Evolutionary conservation across 2,888 invertebrate species (phyloP).

Genomic region (Troides aeacus): DNA sequence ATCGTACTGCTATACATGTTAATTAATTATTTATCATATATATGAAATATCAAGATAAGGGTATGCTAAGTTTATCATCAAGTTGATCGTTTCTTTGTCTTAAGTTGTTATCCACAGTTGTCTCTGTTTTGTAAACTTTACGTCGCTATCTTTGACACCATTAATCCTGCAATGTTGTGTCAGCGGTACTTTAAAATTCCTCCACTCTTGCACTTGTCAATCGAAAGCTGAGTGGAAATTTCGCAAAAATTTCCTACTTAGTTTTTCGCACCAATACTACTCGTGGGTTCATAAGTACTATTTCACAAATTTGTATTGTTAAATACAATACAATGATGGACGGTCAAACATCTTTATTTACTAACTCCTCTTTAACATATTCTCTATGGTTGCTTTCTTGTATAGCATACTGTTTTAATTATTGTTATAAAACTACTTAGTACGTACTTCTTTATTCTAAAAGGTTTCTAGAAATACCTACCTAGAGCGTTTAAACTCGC

Average conservation of each 20-base stretch:
- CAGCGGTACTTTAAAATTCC: neutral
- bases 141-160: neutral
- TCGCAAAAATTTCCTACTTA: neutral
- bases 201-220: neutral
- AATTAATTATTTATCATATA: no score
- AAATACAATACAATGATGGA: no score
- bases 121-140: neutral
- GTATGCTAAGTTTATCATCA: neutral
- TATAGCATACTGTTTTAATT: neutral
- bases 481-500: slow-evolving; percentile 1
- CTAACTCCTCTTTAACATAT: no score
- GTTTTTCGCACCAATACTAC: no score
- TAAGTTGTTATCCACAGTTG: neutral
- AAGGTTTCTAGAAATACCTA: neutral
- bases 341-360: no score
- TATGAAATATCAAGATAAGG: neutral
- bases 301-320: no score
- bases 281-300: no score
- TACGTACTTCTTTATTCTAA: neutral
- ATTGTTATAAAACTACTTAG: neutral
- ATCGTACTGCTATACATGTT: no score
- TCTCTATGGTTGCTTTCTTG: no score
- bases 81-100: neutral
- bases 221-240: neutral
- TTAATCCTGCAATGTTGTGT: neutral